Evolutionary conservation across 92 coral and sea anemone genomes (phyloP), one percentile per base, ranked within the genome.

Genomic region (Blastomussa wellsi): DNA sequence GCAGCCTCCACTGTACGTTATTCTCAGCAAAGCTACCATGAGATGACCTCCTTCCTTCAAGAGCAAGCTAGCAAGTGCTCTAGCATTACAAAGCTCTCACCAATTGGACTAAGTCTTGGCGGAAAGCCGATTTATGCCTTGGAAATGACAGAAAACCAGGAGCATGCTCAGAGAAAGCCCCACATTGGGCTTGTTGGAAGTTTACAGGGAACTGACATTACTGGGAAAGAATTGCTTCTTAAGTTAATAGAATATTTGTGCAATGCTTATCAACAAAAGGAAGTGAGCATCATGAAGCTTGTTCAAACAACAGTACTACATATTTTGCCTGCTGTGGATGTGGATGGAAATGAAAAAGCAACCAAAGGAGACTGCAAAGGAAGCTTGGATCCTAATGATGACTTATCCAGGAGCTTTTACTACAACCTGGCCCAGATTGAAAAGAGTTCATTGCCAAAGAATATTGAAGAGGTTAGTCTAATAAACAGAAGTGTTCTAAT

Each of bases 171-270:
- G 62, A 85, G 53, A 48, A 93, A 88, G 65, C 94, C 98, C 16
- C 89, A 71, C 14, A 90, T 96, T 37, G 99, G 96, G 0, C 88
- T 96, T n/a, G 89, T 96, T 44, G 99, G 98, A 29, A 92, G 98
- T 78, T 74, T 96, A 55, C 86, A 95, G 67, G 99, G 95, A 13
- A 90, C 89, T 31, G 99, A 95, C 73, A 87, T 91, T 16, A 81
- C 89, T 42, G 95, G 99, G 69, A 87, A 94, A n/a, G 99, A 96
- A 79, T 78, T 92, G 29, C 88, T 96, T 32, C 90, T 96, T n/a
- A 87, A 93, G 77, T 83, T 96, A 32, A 73, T 90, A 26, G 92
- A 90, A 24, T 89, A 93, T 74, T 76, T 96, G 78, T 90, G 96
- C 74, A 88, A 82, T 49, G 93, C 91, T 38, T 96, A 92, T 88